phyloP scores from a whole-genome alignment of 2,113 vertebrate genomes.

The Emydura subglobosa region DNA sequence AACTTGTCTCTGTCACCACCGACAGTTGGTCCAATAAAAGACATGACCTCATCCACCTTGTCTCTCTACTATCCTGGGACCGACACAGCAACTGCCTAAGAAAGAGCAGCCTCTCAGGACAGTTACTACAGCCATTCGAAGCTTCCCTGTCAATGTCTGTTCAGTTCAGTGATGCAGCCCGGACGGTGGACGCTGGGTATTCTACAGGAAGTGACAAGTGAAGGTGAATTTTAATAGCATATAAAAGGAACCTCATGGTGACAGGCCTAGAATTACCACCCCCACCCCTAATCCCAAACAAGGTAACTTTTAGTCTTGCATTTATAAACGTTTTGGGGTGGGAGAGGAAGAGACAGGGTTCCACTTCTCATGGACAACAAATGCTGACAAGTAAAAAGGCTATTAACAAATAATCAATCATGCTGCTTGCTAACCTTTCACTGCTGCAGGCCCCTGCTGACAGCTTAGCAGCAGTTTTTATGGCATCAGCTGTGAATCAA shows the following conservation, averaged over 20 bases:
- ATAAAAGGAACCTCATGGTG: not conserved
- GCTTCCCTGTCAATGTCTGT: not conserved
- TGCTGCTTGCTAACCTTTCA: not conserved
- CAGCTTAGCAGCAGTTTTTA: accelerated
- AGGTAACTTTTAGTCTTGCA: not conserved
- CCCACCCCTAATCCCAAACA: not conserved
- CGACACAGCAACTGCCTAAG: not conserved
- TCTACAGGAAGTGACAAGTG: not conserved
- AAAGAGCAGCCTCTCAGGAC: not conserved
- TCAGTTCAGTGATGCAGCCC: not conserved
- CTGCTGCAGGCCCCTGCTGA: not conserved
- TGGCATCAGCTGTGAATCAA: not conserved
- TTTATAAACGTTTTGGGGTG: not conserved
- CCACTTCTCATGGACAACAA: not conserved
- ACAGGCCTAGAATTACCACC: not conserved
- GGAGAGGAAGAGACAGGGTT: not conserved
- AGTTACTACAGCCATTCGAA: not conserved
- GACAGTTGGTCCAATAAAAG: not conserved
- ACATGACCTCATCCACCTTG: not conserved
- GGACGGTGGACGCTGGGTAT: not conserved
- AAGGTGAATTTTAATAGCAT: not conserved
- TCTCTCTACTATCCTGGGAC: not conserved
- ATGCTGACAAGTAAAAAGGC: not conserved
- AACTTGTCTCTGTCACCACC: not conserved
- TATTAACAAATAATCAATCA: not conserved